phyloP scores from a whole-genome alignment of 2,797 vertebrate genomes.

The Simalia tracyae region DNA sequence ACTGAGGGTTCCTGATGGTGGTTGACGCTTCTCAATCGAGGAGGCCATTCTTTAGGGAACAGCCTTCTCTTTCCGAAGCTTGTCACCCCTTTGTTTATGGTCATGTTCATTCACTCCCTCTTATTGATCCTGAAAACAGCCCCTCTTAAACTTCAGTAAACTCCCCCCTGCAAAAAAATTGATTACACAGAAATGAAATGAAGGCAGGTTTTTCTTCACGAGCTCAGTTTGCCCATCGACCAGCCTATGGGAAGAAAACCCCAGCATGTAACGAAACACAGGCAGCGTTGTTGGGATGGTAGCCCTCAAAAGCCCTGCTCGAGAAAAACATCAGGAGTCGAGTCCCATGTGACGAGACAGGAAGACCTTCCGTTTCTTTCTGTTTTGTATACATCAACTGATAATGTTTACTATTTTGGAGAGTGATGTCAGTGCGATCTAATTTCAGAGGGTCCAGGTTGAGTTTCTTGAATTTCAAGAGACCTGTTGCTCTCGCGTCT shows the following conservation, averaged over 20 bases:
- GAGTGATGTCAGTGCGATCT: background rate
- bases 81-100: background rate
- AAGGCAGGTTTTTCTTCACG: background rate
- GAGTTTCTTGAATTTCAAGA: constrained; percentile 63
- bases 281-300: background rate
- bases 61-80: background rate
- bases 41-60: background rate
- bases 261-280: background rate
- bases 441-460: background rate
- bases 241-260: background rate
- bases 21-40: background rate
- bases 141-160: background rate
- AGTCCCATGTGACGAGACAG: background rate
- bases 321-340: background rate
- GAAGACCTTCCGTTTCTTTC: background rate
- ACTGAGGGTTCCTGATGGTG: background rate
- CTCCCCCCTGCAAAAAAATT: background rate
- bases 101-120: no score
- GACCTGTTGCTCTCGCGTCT: background rate
- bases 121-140: background rate
- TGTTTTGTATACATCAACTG: background rate
- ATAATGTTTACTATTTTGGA: constrained; percentile 10
- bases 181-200: background rate
- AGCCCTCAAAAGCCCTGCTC: background rate
- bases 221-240: background rate